A percentile compares a stretch with the other conserved stretches of the same genome.
Evolutionary conservation across 2,888 invertebrate species (phyloP).

Genomic region (Cenopis cana): DNA sequence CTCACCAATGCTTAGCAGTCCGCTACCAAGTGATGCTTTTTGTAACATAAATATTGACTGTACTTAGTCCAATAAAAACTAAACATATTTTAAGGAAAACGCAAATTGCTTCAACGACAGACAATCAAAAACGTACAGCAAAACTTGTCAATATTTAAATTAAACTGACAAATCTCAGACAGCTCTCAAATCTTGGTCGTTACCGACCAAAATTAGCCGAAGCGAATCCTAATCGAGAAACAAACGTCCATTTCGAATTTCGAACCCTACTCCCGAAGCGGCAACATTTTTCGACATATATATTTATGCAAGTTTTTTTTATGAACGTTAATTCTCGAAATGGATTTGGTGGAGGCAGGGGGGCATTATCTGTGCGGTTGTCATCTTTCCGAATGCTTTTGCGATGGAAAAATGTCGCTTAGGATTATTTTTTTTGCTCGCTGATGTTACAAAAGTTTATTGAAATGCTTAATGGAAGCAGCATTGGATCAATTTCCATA

Average conservation of each 20-base stretch:
- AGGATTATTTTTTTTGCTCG: constrained; percentile 48
- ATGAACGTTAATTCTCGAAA: constrained; percentile 73
- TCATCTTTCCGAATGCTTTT: constrained; percentile 52
- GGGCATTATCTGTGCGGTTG: constrained; percentile 53
- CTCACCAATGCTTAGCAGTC: not conserved
- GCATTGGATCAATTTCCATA: constrained; percentile 45
- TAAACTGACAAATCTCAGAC: constrained; percentile 1
- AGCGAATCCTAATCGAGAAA: constrained; percentile 60
- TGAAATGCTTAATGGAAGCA: constrained; percentile 46
- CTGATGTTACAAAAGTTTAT: constrained; percentile 43
- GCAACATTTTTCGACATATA: constrained; percentile 61
- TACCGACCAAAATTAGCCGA: constrained; percentile 68
- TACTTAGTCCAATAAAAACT: too few relatives aligned
- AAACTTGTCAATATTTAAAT: not conserved
- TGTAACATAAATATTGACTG: not conserved
- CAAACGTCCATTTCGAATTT: constrained; percentile 51
- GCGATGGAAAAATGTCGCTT: constrained; percentile 51
- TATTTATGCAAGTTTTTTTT: constrained; percentile 66
- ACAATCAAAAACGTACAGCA: not conserved
- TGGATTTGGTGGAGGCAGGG: constrained; percentile 66
- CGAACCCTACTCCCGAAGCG: constrained; percentile 59
- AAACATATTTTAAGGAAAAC: too few relatives aligned
- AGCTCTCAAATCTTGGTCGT: constrained; percentile 26
- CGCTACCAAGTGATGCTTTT: not conserved
- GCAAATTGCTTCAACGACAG: too few relatives aligned